Evolutionary conservation across 2,797 vertebrate species (phyloP), one percentile per base, ranked within the genome.

Genomic region (Alca torda): DNA sequence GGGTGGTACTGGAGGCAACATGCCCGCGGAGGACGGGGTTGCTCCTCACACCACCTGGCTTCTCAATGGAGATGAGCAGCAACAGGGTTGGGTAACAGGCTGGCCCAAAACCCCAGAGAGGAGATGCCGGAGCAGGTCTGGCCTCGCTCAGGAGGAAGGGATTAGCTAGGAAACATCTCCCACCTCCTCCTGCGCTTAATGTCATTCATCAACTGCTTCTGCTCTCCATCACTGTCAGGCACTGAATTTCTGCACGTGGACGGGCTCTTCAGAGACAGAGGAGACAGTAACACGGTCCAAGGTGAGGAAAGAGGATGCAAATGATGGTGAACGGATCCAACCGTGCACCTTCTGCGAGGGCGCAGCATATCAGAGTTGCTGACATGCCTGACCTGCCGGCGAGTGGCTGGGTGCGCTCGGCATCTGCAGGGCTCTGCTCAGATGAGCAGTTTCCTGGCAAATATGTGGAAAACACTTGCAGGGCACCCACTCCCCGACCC

Each of bases 341-440:
- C 39, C 12, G 1, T 5, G 54, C 30, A 6, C 41, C 6, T 50
- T 63, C 45, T 26, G 45, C 2, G 2, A 56, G 41, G 75, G 30
- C 2, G 1, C 74, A 57, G 51, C 57, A 2, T 5, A 8, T n/a
- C 35, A 31, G 67, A 48, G 33, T 50, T 41, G 31, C 35, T 11
- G 25, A 50, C 1, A 1, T 28, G 28, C 50, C 84, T 28, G 11
- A 17, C 50, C n/a, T 26, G 16, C 68, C 2, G 0, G 31, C 3
- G 2, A 57, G 69, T 5, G 2, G 48, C 51, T 57, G 56, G 43
- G 18, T 5, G 68, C 1, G 0, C 61, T 74, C 14, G 1, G 73
- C 39, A 13, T 20, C 84, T 48, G 35, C 50, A n/a, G 24, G 46
- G 46, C 41, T 84, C 75, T 30, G 50, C 82, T 78, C 35, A 7